Evolutionary conservation across 2,888 invertebrate species (phyloP), one percentile per base, ranked within the genome.

Genomic region (Mythimna pallens): DNA sequence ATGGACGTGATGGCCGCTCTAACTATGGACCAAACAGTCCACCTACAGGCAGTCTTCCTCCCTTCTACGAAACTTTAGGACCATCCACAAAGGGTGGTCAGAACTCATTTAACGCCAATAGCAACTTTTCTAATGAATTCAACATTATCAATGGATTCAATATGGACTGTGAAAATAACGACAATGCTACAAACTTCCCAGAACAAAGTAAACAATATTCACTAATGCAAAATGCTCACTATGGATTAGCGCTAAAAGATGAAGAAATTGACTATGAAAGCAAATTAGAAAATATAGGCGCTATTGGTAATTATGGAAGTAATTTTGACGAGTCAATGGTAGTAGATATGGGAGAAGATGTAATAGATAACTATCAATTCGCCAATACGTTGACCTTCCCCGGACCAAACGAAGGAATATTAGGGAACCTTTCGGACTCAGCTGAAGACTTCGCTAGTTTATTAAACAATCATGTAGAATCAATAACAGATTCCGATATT

Each of bases 1-100:
- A 97, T 76, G 98, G 98, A 3, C 97, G 98, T 58, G 98, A 98
- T 90, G 98, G 98, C 0, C 97, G 98, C 65, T 98, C 98, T 76
- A 98, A 98, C 92, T 98, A 98, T 90, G 98, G 98, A 4, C 98
- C 98, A 10, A 98, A 98, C 85, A 98, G 98, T 87, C 98, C 98
- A 67, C 98, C 98, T 2, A 98, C 98, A 0, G 98, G 98, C 20
- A 98, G 98, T 67, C 94, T 98, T 77, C 98, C 98, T n/a, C 98
- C 98, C 1, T 98, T 98, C 89, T 98, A 98, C 92, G 98, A 98
- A 93, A 98, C 98, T 14, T 96, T 98, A 0, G 96, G 95, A 30
- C 95, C 96, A 25, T 95, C 95, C 4, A 95, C 95, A 25, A 98
- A 98, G 92, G 97, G 97, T 66, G 98, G 98, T 20, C 98, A 98